Base-by-base conservation (phyloP, 2,888 invertebrate species). In the Andrena haemorrhoa region DNA sequence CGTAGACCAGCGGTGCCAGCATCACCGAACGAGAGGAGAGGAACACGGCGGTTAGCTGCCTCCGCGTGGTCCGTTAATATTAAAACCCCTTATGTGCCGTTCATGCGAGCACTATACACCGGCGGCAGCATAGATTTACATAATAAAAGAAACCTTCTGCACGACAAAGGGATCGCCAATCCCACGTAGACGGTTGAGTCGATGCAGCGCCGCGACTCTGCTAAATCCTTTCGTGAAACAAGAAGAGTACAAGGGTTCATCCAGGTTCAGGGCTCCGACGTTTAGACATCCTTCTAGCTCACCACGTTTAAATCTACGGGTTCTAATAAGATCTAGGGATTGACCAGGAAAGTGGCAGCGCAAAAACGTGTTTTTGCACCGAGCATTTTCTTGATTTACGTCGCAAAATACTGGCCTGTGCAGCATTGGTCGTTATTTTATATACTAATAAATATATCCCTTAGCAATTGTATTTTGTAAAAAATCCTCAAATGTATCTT, bases 1-100 rank as follows among this genome's bases (percentile, higher is more conserved):
- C 74, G 29, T 53, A 79, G 83, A 83, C 83, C 79, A 78, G 47
- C 72, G 29, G 60, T 56, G 69, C 64, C 56, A 29, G 47, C 76
- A 64, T 49, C 64, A 72, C 73, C 64, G 60, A 35, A 16, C 58
- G 56, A 20, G 26, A 26, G 35, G 35, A 26, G 65, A 61, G 35
- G 60, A 58, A 41, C 47, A 10, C 65, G 63, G 51, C 71, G 69
- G 60, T 63, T 83, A 64, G 23, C 66, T 60, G 72, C 82, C 86
- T 85, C 84, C 84, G 79, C 76, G 60, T 35, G 81, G 71, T 81
- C 73, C 89, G 89, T 91, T 92, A 92, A 91, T 91, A 92, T 92
- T 91, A 91, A 91, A 92, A 87, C 86, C 90, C 79, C 89, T 87
- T 89, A 89, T 90, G 89, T 85, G 83, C 86, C 78, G 81, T 79